Percentiles rank a stretch among this genome's conserved stretches.
These are phyloP conservation scores for Henicopernis longicauda DNA, from an alignment of 2,113 vertebrate genomes.

Conservation along the genomic window DNA sequence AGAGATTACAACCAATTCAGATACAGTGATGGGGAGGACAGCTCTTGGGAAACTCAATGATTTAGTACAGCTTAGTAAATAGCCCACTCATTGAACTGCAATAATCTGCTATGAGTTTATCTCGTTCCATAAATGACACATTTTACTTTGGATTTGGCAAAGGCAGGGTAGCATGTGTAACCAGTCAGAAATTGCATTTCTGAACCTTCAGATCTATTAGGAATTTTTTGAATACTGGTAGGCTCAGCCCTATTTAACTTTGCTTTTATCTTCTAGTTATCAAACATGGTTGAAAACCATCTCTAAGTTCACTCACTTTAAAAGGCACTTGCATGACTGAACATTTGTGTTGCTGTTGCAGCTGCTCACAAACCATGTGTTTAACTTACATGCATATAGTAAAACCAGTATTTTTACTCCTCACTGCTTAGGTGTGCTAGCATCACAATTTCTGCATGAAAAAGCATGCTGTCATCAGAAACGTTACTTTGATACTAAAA, in stretches of 20 bases:
- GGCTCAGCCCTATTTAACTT: background rate
- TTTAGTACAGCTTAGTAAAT: background rate
- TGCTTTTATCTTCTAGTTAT: background rate
- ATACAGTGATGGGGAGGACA: background rate
- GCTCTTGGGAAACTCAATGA: background rate
- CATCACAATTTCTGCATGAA: background rate
- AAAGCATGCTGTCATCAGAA: background rate
- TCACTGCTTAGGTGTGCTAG: background rate
- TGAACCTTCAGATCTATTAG: background rate
- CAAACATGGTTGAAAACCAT: background rate
- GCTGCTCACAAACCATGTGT: background rate
- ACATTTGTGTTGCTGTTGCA: background rate
- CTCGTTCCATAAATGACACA: background rate
- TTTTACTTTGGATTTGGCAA: background rate
- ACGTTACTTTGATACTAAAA: background rate
- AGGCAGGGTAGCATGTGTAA: background rate
- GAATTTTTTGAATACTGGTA: background rate
- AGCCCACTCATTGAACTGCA: background rate
- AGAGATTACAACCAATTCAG: background rate
- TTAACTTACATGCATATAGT: background rate
- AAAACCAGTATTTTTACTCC: background rate
- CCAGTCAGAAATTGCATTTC: background rate
- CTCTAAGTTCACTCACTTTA: background rate
- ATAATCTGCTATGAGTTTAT: background rate
- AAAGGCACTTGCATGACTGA: background rate